Conservation (phyloP, 2,888 invertebrate genomes). For the Trypoxylon attenuatum region DNA sequence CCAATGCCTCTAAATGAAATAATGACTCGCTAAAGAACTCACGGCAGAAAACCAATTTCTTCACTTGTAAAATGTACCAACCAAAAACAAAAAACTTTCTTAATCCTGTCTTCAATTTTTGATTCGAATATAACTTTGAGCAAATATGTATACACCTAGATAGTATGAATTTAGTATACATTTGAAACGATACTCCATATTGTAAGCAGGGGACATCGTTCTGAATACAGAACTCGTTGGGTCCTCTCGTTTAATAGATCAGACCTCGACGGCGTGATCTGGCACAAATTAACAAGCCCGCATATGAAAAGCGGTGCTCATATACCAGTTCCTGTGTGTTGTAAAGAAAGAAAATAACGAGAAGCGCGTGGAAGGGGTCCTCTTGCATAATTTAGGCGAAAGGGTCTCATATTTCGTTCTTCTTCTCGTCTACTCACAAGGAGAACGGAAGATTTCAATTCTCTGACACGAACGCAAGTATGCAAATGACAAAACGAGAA, state of each 20-base stretch:
- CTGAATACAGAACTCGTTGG: conserved; percentile 34
- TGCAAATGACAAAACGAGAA: conserved; percentile 60
- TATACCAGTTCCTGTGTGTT: conserved; percentile 33
- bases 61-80: no score
- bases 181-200: no score
- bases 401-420: conserved; percentile 57
- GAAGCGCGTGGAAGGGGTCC: conserved; percentile 17
- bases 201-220: no score
- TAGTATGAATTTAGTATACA: no score
- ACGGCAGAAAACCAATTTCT: no score
- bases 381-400: conserved; percentile 41
- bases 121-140: no score
- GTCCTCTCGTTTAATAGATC: conserved; percentile 46
- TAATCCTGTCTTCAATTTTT: no score
- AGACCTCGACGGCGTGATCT: conserved; percentile 59
- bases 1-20: no score
- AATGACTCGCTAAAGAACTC: no score
- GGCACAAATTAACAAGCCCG: conserved; percentile 66
- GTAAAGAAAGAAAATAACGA: conserved; percentile 36
- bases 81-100: no score
- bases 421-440: no score
- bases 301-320: conserved; percentile 54
- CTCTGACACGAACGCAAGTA: conserved; percentile 55
- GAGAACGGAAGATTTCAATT: conserved; percentile 47
- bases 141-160: no score